Percentiles rank a stretch among this genome's conserved stretches.
Conservation (phyloP, 2,797 vertebrate genomes). For the Esox masquinongy region DNA sequence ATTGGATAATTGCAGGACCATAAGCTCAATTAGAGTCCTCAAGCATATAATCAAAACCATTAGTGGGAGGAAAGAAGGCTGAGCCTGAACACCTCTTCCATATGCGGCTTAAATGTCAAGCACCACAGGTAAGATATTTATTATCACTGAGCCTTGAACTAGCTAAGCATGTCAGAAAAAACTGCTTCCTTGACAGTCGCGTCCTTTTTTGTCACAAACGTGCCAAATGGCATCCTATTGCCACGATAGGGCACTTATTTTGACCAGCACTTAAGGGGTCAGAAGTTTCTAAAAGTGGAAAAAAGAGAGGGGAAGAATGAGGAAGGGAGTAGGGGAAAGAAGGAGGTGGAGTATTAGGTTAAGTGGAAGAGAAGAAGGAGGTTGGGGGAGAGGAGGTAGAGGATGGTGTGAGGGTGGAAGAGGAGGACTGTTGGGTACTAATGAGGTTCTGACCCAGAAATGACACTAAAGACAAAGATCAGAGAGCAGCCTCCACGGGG, state of each 20-base stretch:
- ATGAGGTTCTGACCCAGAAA: slow-evolving; percentile 73
- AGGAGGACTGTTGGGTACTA: slow-evolving; percentile 58
- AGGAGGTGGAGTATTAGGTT: slow-evolving; percentile 18
- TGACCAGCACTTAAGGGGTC: not conserved
- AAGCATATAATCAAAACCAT: not conserved
- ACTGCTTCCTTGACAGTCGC: not conserved
- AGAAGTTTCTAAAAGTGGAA: slow-evolving; percentile 18
- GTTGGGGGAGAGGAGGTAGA: too few relatives aligned
- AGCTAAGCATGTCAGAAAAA: not conserved
- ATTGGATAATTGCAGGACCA: not conserved
- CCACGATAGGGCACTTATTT: not conserved
- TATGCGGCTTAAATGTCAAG: not conserved
- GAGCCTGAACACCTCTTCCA: not conserved
- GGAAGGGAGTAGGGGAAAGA: too few relatives aligned
- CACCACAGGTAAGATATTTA: not conserved
- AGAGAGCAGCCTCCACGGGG: slow-evolving; percentile 45
- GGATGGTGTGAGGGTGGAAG: too few relatives aligned
- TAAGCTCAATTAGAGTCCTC: not conserved
- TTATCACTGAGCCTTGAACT: not conserved
- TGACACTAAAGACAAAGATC: slow-evolving; percentile 64
- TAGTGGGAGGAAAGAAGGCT: not conserved
- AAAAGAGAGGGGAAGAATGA: slow-evolving; percentile 40
- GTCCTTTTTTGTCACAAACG: not conserved
- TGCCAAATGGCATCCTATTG: not conserved
- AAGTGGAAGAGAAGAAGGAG: slow-evolving; percentile 25